Base-by-base conservation (phyloP, 2,113 vertebrate species). In the Herpetotheres cachinnans region DNA sequence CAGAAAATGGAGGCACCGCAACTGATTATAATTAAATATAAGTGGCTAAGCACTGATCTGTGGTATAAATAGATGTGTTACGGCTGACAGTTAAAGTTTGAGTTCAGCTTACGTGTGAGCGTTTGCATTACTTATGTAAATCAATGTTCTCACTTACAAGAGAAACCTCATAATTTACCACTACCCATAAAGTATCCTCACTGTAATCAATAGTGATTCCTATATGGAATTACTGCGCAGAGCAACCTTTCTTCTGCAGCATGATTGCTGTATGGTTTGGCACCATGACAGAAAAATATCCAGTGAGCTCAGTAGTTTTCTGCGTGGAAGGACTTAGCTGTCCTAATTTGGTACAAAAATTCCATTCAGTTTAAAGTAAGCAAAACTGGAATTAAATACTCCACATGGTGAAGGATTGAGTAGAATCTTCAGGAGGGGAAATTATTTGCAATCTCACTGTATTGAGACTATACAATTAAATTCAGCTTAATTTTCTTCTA, bases 261-360 rank as follows among this genome's bases (percentile, higher is more conserved):
- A 54, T 79, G 92, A 93, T 90, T 84, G 42, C 92, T 96, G 61
- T 98, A 94, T 98, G 98, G 98, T 97, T 98, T 98, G 98, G 97
- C 97, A 96, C 20, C 80, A 59, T 3, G 74, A 96, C 97, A 96
- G 93, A 70, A 94, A 97, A 98, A 97, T 97, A 98, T 95, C 95
- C 93, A 86, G 97, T 97, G 87, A 93, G 82, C 80, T 97, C 95
- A 98, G 95, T 94, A 97, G 97, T 96, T 96, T 96, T 96, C 93
- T 98, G 97, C 95, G 92, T 98, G 97, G 95, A 98, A 96, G 89
- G 90, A 98, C 89, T 95, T 94, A 92, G 93, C 93, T 96, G 89
- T 97, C 96, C 97, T 97, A 95, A 96, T 92, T 97, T 82, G 90
- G 87, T 95, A 98, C 97, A 98, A 93, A 97, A 97, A 92, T 97